A percentile compares a stretch with the other conserved stretches of the same genome.
Evolutionary conservation across 92 coral and sea anemone genomes (phyloP).

Genomic region (Pocillopora grandis): DNA sequence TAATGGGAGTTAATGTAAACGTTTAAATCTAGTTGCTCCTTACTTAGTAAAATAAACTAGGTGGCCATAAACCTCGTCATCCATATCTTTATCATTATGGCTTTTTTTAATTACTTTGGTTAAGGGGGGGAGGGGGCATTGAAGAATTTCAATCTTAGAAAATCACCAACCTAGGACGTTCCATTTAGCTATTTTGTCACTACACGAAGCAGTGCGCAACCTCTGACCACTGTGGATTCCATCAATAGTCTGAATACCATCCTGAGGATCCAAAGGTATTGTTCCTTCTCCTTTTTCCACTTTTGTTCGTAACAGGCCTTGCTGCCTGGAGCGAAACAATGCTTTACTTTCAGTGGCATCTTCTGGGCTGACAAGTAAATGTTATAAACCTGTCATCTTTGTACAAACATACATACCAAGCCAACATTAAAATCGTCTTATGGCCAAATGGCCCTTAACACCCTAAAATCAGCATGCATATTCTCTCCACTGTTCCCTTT

Average conservation of each 20-base stretch:
- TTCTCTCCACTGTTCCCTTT: too few relatives aligned
- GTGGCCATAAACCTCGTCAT: too few relatives aligned
- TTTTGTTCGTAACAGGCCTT: constrained; percentile 86
- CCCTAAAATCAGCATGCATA: too few relatives aligned
- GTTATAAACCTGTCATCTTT: background rate
- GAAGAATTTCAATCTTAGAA: background rate
- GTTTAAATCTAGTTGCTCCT: too few relatives aligned
- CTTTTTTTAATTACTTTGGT: too few relatives aligned
- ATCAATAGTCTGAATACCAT: constrained; percentile 81
- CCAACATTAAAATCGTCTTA: too few relatives aligned
- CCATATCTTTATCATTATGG: too few relatives aligned
- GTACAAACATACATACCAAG: too few relatives aligned
- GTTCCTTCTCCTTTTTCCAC: constrained; percentile 96
- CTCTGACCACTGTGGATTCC: constrained; percentile 84
- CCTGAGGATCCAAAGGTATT: constrained; percentile 73
- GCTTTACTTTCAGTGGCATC: constrained; percentile 40
- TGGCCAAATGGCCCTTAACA: too few relatives aligned
- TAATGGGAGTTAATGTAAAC: too few relatives aligned
- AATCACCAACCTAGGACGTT: constrained; percentile 77
- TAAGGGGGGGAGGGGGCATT: too few relatives aligned
- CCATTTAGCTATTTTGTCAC: constrained; percentile 90
- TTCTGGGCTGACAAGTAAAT: constrained; percentile 5
- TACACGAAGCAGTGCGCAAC: constrained; percentile 88
- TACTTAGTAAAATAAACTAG: too few relatives aligned
- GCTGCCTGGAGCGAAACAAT: constrained; percentile 67